Percentiles rank a stretch among this genome's conserved stretches.
Evolutionary conservation across 2,797 vertebrate genomes (phyloP).

Genomic region (Bradypus variegatus): DNA sequence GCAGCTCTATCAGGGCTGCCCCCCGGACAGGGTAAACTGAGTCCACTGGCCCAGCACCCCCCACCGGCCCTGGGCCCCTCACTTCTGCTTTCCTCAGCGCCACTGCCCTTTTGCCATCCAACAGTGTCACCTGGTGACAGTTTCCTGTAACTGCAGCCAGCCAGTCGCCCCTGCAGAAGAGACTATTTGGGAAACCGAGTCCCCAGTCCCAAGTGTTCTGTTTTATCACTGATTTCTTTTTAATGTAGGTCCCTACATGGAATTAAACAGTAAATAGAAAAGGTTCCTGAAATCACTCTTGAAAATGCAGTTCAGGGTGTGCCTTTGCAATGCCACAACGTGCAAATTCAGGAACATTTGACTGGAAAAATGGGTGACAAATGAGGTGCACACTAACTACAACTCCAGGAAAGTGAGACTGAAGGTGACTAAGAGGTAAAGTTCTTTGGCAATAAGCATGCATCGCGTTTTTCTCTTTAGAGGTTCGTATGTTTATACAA

Average conservation of each 20-base stretch:
- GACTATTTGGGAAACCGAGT: neutral
- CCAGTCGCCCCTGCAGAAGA: too few relatives aligned
- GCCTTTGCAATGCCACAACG: fast-evolving
- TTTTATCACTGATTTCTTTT: neutral
- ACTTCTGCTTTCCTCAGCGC: fast-evolving
- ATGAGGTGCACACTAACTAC: neutral
- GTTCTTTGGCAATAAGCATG: too few relatives aligned
- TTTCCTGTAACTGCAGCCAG: fast-evolving
- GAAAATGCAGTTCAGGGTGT: too few relatives aligned
- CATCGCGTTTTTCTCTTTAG: too few relatives aligned
- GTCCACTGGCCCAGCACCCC: neutral
- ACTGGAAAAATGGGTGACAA: too few relatives aligned
- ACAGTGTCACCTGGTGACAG: slow-evolving; percentile 37
- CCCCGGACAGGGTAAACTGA: neutral
- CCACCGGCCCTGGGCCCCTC: neutral
- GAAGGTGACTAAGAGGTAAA: neutral
- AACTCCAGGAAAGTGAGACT: neutral
- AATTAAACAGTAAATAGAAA: neutral
- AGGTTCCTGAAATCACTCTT: neutral
- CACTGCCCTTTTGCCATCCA: neutral
- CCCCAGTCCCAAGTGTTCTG: too few relatives aligned
- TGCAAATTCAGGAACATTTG: neutral
- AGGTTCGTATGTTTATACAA: too few relatives aligned
- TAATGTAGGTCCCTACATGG: too few relatives aligned
- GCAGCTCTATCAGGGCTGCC: neutral